These are phyloP conservation scores for Ictalurus furcatus DNA, from an alignment of 2,113 vertebrate genomes.

Conservation along the genomic window DNA sequence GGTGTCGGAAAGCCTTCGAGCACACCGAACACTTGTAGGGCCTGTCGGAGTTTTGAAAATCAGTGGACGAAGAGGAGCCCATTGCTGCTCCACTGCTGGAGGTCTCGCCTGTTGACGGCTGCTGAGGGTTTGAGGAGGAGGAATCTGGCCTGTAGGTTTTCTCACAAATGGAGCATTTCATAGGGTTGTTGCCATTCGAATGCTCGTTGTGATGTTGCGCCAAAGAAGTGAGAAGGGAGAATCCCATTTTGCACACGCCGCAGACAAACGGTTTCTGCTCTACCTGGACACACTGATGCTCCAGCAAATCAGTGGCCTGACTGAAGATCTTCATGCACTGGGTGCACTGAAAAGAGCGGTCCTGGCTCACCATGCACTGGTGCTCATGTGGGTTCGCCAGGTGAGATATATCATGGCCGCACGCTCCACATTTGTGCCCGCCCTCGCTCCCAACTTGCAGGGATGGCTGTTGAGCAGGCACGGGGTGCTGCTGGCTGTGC, in stretches of 20 bases:
- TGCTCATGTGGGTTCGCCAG: constrained; percentile 92
- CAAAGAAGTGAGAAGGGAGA: constrained; percentile 91
- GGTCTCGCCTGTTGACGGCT: constrained; percentile 72
- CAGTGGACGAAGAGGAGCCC: constrained; percentile 69
- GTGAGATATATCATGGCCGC: constrained; percentile 89
- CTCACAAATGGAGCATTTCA: constrained; percentile 97
- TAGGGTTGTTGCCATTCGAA: constrained; percentile 77
- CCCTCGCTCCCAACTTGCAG: constrained; percentile 79
- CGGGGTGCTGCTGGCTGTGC: constrained; percentile 74
- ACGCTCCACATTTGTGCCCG: constrained; percentile 86
- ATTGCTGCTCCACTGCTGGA: constrained; percentile 68
- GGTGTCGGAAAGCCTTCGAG: constrained; percentile 92
- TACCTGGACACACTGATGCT: constrained; percentile 94
- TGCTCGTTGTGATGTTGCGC: constrained; percentile 93
- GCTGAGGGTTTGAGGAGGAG: constrained; percentile 70
- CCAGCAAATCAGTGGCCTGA: constrained; percentile 93
- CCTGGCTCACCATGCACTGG: constrained; percentile 89
- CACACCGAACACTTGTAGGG: constrained; percentile 95
- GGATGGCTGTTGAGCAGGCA: constrained; percentile 72
- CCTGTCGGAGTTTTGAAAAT: constrained; percentile 73
- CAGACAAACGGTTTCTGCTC: constrained; percentile 98
- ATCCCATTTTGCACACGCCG: constrained; percentile 96
- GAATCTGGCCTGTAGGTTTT: constrained; percentile 89
- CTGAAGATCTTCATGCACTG: constrained; percentile 98
- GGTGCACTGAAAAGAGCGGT: constrained; percentile 95